phyloP scores from a whole-genome alignment of 2,797 vertebrate genomes.

The Allobates femoralis region DNA sequence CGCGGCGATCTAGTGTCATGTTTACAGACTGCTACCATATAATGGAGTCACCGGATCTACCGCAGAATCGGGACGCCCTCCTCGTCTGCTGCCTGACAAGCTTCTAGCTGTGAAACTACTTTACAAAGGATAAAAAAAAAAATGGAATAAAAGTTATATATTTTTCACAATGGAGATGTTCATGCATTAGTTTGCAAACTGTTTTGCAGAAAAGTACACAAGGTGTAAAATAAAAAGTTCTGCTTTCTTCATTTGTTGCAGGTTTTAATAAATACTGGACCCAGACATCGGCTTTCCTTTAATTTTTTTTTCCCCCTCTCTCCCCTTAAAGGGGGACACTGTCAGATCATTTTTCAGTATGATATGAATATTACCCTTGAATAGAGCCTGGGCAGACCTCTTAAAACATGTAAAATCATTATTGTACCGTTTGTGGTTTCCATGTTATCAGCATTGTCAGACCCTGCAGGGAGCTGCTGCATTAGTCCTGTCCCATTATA shows the following conservation, averaged over 20 bases:
- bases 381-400: too few relatives aligned
- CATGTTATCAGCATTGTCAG: too few relatives aligned
- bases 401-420: too few relatives aligned
- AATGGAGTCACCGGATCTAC: neutral
- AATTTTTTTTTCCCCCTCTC: neutral
- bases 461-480: too few relatives aligned
- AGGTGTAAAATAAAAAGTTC: neutral
- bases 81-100: slow-evolving; percentile 23
- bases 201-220: neutral
- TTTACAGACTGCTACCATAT: slow-evolving; percentile 47
- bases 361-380: too few relatives aligned
- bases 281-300: too few relatives aligned
- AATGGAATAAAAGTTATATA: slow-evolving; percentile 23
- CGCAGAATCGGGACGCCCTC: neutral
- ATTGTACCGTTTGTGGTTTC: too few relatives aligned
- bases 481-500: too few relatives aligned
- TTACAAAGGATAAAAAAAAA: neutral
- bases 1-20: slow-evolving; percentile 1
- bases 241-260: slow-evolving; percentile 6
- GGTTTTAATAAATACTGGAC: slow-evolving; percentile 25
- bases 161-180: slow-evolving; percentile 24
- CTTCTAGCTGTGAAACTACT: slow-evolving; percentile 38
- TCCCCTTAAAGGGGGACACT: too few relatives aligned
- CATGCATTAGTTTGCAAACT: neutral
- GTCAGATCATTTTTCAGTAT: too few relatives aligned